These are phyloP conservation scores for Leiothrix lutea DNA, from an alignment of 2,113 vertebrate genomes.

Conservation along the genomic window DNA sequence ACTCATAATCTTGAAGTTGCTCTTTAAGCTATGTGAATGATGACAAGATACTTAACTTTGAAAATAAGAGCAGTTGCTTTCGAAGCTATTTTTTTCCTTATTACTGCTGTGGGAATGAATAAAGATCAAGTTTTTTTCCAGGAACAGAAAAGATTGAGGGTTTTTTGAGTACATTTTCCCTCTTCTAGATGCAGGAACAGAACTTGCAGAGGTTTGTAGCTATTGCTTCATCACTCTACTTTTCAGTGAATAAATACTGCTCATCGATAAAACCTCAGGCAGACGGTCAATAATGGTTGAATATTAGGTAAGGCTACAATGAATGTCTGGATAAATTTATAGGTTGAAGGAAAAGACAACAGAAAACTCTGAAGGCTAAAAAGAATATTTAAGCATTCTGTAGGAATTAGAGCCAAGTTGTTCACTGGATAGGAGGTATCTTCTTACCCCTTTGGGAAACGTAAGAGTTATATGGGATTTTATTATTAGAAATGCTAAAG, in stretches of 20 bases:
- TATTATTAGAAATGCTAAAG: not conserved
- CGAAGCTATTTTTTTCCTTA: not conserved
- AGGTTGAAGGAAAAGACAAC: not conserved
- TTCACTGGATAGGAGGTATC: not conserved
- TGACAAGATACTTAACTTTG: not conserved
- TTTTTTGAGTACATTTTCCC: not conserved
- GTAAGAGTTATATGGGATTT: not conserved
- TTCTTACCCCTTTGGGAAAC: not conserved
- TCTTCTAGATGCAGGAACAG: not conserved
- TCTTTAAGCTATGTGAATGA: not conserved
- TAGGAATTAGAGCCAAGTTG: not conserved
- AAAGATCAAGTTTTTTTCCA: not conserved
- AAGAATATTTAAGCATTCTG: not conserved
- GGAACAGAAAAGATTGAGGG: not conserved
- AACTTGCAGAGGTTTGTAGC: not conserved
- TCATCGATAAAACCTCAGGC: slow-evolving; percentile 6
- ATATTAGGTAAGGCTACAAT: slow-evolving; percentile 1
- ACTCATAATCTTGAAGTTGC: not conserved
- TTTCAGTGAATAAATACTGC: slow-evolving; percentile 19
- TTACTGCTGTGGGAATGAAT: not conserved
- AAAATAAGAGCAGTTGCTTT: not conserved
- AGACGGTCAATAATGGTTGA: not conserved
- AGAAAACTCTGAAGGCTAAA: not conserved
- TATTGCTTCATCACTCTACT: not conserved
- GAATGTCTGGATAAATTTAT: slow-evolving; percentile 1